Evolutionary conservation across 2,113 vertebrate genomes (phyloP).

Genomic region (Chroicocephalus ridibundus): DNA sequence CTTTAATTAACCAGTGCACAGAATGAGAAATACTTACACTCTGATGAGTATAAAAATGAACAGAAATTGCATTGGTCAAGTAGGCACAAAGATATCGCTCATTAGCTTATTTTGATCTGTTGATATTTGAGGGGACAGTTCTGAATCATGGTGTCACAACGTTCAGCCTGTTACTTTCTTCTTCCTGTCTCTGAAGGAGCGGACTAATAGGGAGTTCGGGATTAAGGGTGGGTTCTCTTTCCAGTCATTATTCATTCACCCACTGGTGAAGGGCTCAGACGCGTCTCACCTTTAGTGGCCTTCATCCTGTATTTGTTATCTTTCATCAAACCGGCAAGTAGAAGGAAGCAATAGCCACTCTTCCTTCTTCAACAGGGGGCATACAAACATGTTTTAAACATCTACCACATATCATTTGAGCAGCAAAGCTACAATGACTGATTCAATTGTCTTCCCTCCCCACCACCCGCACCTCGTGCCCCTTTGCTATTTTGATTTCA

Average conservation of each 20-base stretch:
- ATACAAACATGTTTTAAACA: not conserved
- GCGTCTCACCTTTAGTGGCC: not conserved
- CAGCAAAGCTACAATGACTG: not conserved
- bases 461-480: too few species aligned
- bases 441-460: not conserved
- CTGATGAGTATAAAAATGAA: not conserved
- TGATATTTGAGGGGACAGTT: not conserved
- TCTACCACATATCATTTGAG: not conserved
- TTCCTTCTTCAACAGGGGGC: not conserved
- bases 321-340: not conserved
- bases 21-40: not conserved
- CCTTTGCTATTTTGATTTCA: not conserved
- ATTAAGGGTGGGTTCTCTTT: not conserved
- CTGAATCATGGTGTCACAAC: not conserved
- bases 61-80: not conserved
- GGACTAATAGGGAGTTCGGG: too few species aligned
- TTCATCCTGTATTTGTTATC: not conserved
- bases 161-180: not conserved
- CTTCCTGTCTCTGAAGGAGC: not conserved
- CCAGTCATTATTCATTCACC: not conserved
- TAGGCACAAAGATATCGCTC: not conserved
- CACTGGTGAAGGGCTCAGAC: not conserved
- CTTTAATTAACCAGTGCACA: not conserved
- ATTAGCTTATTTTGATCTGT: not conserved
- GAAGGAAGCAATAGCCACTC: not conserved